A percentile compares a stretch with the other conserved stretches of the same genome.
Evolutionary conservation across 2,797 vertebrate genomes (phyloP).

Genomic region (Kryptopterus vitreolus): DNA sequence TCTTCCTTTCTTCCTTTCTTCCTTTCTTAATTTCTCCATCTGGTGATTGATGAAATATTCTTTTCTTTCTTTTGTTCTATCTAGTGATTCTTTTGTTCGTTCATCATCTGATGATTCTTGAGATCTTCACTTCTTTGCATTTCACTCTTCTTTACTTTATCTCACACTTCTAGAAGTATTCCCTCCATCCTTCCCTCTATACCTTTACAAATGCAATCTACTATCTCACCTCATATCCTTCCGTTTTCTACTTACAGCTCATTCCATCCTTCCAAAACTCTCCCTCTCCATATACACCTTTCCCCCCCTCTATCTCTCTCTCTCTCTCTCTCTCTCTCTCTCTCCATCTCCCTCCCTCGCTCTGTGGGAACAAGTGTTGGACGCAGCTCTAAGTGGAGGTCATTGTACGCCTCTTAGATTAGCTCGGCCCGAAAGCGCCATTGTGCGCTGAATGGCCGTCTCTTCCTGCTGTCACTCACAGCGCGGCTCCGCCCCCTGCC

Average conservation of each 20-base stretch:
- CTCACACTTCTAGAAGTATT: constrained; percentile 62
- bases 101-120: too few relatives aligned
- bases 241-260: background rate
- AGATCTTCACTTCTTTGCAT: background rate
- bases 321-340: constrained; percentile 76
- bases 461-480: constrained; percentile 99
- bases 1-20: too few relatives aligned
- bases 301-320: constrained; percentile 42
- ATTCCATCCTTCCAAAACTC: background rate
- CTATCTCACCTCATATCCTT: background rate
- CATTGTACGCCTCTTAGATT: constrained; percentile 99
- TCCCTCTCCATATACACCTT: background rate
- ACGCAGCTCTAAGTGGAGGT: constrained; percentile 99
- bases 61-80: too few relatives aligned
- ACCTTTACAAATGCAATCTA: background rate
- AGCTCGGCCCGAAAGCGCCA: constrained; percentile 98
- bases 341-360: constrained; percentile 82
- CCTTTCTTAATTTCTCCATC: too few relatives aligned
- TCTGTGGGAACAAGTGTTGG: constrained; percentile 99
- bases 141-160: constrained; percentile 30
- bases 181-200: constrained; percentile 79
- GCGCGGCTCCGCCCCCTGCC: constrained; percentile 94
- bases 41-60: too few relatives aligned
- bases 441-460: constrained; percentile 99
- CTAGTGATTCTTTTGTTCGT: too few relatives aligned